phyloP scores from a whole-genome alignment of 1,140 invertebrate species.

The Caenorhabditis briggsae region DNA sequence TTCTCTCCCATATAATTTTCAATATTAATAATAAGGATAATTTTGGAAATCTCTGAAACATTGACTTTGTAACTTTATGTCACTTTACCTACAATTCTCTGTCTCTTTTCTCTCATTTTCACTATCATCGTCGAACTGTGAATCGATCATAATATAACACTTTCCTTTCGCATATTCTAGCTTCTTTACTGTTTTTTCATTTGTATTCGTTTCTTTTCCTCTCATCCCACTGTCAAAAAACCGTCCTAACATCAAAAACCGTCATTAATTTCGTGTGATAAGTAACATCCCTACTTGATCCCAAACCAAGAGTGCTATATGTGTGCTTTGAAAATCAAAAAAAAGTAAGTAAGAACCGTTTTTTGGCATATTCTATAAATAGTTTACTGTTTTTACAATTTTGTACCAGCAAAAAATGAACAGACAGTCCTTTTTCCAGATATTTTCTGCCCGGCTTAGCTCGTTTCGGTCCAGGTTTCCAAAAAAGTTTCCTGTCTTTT shows the following conservation, averaged over 20 bases:
- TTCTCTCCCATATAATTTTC: not conserved
- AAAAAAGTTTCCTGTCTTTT: too few species aligned
- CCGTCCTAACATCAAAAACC: not conserved
- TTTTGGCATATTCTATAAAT: constrained; percentile 27
- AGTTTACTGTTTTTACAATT: not conserved
- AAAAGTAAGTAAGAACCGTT: not conserved
- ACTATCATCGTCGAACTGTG: constrained; percentile 49
- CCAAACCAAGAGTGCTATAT: not conserved
- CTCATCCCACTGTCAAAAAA: not conserved
- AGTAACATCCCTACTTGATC: constrained; percentile 3
- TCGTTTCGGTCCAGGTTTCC: too few species aligned
- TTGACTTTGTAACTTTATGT: not conserved
- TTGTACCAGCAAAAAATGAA: too few species aligned
- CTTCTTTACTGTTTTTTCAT: too few species aligned
- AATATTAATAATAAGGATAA: not conserved
- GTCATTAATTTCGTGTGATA: constrained; percentile 8
- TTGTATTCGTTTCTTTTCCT: not conserved
- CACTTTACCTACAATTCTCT: constrained; percentile 33
- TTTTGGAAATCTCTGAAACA: not conserved
- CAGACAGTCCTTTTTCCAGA: too few species aligned
- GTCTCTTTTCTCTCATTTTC: not conserved
- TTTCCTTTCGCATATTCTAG: not conserved
- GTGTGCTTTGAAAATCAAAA: constrained; percentile 13
- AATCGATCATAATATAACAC: constrained; percentile 48
- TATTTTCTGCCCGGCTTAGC: too few species aligned